These are phyloP conservation scores for Blera fallax DNA, from an alignment of 2,888 invertebrate species.

Conservation along the genomic window DNA sequence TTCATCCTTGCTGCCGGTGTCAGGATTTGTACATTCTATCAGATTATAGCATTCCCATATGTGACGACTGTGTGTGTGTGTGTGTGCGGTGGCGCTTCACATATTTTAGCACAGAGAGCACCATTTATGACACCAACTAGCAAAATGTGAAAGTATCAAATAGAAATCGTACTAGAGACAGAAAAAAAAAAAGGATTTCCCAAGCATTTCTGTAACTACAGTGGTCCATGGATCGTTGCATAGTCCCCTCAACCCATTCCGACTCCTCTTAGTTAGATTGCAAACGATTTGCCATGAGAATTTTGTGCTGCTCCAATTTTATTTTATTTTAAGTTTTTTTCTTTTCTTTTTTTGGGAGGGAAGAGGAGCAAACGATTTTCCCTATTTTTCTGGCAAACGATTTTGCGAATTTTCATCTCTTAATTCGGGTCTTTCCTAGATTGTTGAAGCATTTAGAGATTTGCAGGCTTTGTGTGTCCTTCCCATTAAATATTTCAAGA, in stretches of 20 bases:
- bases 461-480: background rate
- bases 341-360: background rate
- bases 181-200: background rate
- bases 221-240: slow-evolving; percentile 8
- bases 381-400: background rate
- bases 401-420: slow-evolving; percentile 37
- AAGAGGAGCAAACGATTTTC: too few relatives aligned
- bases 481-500: slow-evolving; percentile 28
- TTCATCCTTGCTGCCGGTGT: slow-evolving; percentile 47
- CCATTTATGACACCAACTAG: slow-evolving; percentile 55
- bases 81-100: background rate
- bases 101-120: slow-evolving; percentile 31
- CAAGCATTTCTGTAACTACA: background rate
- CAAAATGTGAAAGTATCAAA: slow-evolving; percentile 34
- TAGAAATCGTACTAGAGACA: background rate
- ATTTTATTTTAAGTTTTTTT: background rate
- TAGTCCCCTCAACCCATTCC: background rate
- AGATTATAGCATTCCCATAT: slow-evolving; percentile 62
- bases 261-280: background rate
- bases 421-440: slow-evolving; percentile 14
- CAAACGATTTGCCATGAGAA: slow-evolving; percentile 7
- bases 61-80: slow-evolving; percentile 1
- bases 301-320: background rate
- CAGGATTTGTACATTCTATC: slow-evolving; percentile 66
- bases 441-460: background rate